Conservation (phyloP, 2,113 vertebrate genomes). For the Nothocercus julius region DNA sequence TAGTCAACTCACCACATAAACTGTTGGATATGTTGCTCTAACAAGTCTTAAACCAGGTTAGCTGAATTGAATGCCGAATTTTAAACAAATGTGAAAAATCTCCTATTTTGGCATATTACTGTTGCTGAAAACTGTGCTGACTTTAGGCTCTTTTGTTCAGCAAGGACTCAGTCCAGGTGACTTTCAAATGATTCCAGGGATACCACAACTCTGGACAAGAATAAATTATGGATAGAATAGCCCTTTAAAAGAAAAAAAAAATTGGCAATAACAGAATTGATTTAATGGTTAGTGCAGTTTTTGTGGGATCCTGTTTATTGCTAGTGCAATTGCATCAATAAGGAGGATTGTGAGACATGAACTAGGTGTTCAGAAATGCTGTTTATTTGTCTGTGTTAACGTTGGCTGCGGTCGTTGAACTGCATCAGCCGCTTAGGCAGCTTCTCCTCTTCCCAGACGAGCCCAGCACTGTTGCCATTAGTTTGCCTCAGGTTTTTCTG, state of each 20-base stretch:
- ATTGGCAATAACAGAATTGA: background rate
- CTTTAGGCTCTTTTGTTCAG: background rate
- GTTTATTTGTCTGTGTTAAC: background rate
- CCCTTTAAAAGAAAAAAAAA: background rate
- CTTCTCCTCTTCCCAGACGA: background rate
- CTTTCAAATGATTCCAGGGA: background rate
- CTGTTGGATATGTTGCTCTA: background rate
- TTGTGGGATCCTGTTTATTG: background rate
- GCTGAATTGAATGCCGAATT: background rate
- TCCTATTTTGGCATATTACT: background rate
- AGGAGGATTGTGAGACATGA: background rate
- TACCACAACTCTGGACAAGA: background rate
- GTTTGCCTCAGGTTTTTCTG: background rate
- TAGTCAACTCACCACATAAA: background rate
- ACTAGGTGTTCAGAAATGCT: background rate
- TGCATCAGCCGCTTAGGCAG: background rate
- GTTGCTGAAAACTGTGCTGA: background rate
- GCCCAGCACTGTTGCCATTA: background rate
- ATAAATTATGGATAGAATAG: background rate
- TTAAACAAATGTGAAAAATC: background rate
- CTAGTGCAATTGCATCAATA: background rate
- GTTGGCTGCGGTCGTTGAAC: background rate
- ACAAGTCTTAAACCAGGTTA: background rate
- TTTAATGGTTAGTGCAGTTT: background rate
- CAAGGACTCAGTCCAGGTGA: background rate